phyloP scores from a whole-genome alignment of 1,140 invertebrate species.

The Thalassaphorura encarpata region DNA sequence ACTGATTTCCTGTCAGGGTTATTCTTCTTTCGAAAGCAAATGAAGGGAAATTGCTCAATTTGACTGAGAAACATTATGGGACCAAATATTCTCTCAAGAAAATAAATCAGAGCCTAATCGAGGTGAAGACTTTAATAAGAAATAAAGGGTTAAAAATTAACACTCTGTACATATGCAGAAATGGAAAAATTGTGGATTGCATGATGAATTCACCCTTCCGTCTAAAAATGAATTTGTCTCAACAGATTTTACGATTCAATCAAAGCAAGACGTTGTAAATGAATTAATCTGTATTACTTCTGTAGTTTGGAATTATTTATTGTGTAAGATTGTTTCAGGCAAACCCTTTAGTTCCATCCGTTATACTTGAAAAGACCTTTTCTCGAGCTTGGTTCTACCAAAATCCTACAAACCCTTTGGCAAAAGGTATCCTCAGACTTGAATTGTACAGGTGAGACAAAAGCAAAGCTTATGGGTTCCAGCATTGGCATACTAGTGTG shows the following conservation, averaged over 20 bases:
- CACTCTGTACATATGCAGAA: too few species aligned
- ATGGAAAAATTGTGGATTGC: slow-evolving; percentile 56
- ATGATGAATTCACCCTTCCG: slow-evolving; percentile 62
- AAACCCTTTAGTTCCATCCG: too few species aligned
- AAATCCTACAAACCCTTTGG: slow-evolving; percentile 80
- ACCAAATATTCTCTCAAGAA: background rate
- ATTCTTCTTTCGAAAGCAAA: slow-evolving; percentile 61
- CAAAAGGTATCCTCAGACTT: slow-evolving; percentile 71
- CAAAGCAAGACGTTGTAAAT: slow-evolving; percentile 46
- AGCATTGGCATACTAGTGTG: too few species aligned
- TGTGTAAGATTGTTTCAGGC: too few species aligned
- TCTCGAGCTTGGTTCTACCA: slow-evolving; percentile 95
- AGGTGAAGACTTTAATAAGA: too few species aligned
- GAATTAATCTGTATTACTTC: slow-evolving; percentile 11
- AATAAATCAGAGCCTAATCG: background rate
- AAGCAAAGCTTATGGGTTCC: too few species aligned
- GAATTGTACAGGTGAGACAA: slow-evolving; percentile 63
- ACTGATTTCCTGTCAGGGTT: slow-evolving; percentile 44
- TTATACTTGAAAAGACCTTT: slow-evolving; percentile 63
- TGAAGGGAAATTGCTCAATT: slow-evolving; percentile 48
- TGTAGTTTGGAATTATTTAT: slow-evolving; percentile 42
- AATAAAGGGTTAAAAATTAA: too few species aligned
- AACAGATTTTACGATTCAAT: slow-evolving; percentile 64
- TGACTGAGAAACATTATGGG: slow-evolving; percentile 76
- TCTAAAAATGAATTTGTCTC: slow-evolving; percentile 85